Conservation (phyloP, 1,140 invertebrate species). For the Drosophila athabasca region DNA sequence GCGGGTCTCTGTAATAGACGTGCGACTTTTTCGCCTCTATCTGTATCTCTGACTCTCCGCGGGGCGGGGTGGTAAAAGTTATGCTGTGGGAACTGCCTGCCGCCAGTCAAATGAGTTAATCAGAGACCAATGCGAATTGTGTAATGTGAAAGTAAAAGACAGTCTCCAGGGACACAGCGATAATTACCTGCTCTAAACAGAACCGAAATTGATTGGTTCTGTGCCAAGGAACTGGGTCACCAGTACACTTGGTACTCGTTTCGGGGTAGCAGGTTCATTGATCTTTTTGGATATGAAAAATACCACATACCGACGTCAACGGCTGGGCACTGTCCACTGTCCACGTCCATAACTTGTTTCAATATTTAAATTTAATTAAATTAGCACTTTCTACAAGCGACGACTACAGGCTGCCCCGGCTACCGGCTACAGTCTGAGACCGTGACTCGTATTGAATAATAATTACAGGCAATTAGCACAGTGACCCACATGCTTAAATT, state of each 20-base stretch:
- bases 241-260: not conserved
- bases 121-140: constrained; percentile 32
- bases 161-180: constrained; percentile 2
- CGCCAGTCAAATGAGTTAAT: constrained; percentile 45
- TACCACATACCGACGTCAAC: too few relatives aligned
- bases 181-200: not conserved
- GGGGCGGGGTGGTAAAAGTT: constrained; percentile 2
- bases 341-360: constrained; percentile 44
- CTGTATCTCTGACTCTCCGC: constrained; percentile 12
- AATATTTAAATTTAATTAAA: constrained; percentile 70
- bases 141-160: constrained; percentile 47
- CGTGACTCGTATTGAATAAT: constrained; percentile 73
- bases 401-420: too few relatives aligned
- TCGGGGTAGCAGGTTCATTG: constrained; percentile 21
- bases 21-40: constrained; percentile 34
- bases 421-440: not conserved
- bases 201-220: constrained; percentile 15
- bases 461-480: constrained; percentile 75
- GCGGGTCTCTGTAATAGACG: constrained; percentile 49
- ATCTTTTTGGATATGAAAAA: not conserved
- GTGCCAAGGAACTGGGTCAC: constrained; percentile 38
- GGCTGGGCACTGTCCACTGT: not conserved
- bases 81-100: constrained; percentile 30
- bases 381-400: constrained; percentile 71
- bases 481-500: constrained; percentile 70